Conservation (phyloP, 2,113 vertebrate genomes). For the Gobiocypris rarus region DNA sequence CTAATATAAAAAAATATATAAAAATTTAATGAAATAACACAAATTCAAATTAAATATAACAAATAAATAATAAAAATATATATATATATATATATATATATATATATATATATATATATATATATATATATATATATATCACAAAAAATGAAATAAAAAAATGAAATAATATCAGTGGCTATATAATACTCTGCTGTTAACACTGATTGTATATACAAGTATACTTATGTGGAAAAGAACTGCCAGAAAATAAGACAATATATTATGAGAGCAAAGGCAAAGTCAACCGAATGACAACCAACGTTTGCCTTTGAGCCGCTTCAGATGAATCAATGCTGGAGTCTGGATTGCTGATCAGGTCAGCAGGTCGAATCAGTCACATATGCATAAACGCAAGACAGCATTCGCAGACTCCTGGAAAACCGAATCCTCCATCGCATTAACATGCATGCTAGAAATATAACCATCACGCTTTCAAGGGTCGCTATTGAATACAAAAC, state of each 20-base stretch:
- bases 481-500: not conserved
- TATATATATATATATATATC: too few relatives aligned
- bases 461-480: not conserved
- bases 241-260: not conserved
- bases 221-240: not conserved
- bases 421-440: not conserved
- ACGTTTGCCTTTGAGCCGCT: not conserved
- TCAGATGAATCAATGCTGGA: slow-evolving; percentile 36
- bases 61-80: too few relatives aligned
- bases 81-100: too few relatives aligned
- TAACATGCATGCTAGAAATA: not conserved
- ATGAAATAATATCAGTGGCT: too few relatives aligned
- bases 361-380: not conserved
- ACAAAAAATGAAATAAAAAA: too few relatives aligned
- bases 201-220: not conserved
- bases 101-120: too few relatives aligned
- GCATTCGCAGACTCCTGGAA: not conserved
- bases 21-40: too few relatives aligned
- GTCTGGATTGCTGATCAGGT: not conserved
- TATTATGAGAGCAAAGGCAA: not conserved
- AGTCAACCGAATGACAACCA: not conserved
- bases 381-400: too few relatives aligned
- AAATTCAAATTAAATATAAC: too few relatives aligned
- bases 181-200: too few relatives aligned
- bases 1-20: too few relatives aligned